Conservation (phyloP, 1,140 invertebrate species). For the Eriocheir sinensis region DNA sequence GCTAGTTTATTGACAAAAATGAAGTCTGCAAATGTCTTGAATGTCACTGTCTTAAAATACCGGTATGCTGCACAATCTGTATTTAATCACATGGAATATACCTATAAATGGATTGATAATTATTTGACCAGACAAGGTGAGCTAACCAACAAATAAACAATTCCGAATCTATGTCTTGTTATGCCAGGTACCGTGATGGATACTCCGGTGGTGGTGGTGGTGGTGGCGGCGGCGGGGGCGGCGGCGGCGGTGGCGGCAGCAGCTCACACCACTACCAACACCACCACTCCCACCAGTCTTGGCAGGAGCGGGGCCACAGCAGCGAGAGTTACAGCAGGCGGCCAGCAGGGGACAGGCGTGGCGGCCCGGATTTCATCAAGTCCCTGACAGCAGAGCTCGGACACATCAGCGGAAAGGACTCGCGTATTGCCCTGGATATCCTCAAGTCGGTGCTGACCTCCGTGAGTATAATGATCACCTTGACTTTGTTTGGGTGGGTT, state of each 20-base stretch:
- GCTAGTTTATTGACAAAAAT: too few relatives aligned
- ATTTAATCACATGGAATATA: too few relatives aligned
- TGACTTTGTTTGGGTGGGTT: too few relatives aligned
- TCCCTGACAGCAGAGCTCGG: neutral
- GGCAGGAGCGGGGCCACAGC: neutral
- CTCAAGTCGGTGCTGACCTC: neutral
- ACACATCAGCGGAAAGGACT: conserved; percentile 46
- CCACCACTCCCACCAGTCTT: neutral
- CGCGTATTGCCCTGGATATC: conserved; percentile 23
- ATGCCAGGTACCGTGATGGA: neutral
- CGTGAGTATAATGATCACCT: neutral
- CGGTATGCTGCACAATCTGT: too few relatives aligned
- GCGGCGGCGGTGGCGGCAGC: too few relatives aligned
- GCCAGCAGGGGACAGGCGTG: neutral
- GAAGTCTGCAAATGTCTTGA: too few relatives aligned
- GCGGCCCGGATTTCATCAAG: neutral
- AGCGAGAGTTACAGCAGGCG: neutral
- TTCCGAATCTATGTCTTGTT: too few relatives aligned
- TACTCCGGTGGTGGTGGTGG: neutral
- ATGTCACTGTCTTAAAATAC: too few relatives aligned
- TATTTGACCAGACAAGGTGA: too few relatives aligned
- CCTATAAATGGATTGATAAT: too few relatives aligned
- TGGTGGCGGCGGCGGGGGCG: too few relatives aligned
- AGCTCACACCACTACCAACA: neutral
- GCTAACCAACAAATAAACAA: too few relatives aligned